These are phyloP conservation scores for Subanguina moxae DNA, from an alignment of 1,140 invertebrate genomes.

Conservation along the genomic window DNA sequence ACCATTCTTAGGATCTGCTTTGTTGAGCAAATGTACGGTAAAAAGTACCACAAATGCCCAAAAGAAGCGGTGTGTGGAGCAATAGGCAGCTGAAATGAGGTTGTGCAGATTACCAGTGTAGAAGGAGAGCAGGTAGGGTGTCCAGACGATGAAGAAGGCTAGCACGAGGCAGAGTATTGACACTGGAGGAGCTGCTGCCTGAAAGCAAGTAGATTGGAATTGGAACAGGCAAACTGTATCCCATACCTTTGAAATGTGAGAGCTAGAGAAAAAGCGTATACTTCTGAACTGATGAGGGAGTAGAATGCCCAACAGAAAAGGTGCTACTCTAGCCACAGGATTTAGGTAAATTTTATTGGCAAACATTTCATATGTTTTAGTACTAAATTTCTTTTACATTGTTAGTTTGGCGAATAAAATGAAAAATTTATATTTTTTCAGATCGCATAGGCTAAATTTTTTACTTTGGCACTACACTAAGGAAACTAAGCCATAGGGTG, in stretches of 20 bases:
- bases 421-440: too few species aligned
- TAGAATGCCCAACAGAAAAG: constrained; percentile 26
- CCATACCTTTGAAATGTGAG: background rate
- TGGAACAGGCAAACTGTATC: too few species aligned
- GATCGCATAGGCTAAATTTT: too few species aligned
- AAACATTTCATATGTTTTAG: constrained; percentile 19
- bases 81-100: constrained; percentile 23
- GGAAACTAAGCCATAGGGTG: too few species aligned
- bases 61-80: constrained; percentile 19
- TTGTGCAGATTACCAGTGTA: background rate
- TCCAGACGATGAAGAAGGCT: constrained; percentile 29
- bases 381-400: constrained; percentile 21
- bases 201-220: background rate
- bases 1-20: constrained; percentile 28
- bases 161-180: constrained; percentile 6
- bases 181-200: constrained; percentile 15
- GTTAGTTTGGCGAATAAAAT: background rate
- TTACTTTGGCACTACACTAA: too few species aligned
- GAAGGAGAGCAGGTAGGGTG: constrained; percentile 31
- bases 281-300: constrained; percentile 7
- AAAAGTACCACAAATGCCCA: constrained; percentile 35
- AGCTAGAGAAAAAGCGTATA: background rate
- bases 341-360: constrained; percentile 41
- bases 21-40: constrained; percentile 24
- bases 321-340: constrained; percentile 29